Base-by-base conservation (phyloP, 2,113 vertebrate species). In the Ammodytes dubius region DNA sequence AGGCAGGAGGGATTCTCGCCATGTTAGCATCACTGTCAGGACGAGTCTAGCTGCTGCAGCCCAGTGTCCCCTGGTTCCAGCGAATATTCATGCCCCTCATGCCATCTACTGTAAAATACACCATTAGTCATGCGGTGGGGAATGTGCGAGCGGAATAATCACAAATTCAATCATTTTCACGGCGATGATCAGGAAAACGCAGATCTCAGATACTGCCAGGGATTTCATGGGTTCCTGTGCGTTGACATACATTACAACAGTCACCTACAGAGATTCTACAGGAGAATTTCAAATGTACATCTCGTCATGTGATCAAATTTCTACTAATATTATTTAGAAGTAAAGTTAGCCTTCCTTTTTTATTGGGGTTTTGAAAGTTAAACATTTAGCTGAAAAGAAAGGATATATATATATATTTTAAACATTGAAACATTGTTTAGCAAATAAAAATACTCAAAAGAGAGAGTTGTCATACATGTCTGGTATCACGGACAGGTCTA, bases 21-120 rank as follows among this genome's bases (percentile, higher is more conserved):
- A 90, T 88, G 93, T 95, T 94, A 93, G 88, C 89, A 85, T 92
- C 94, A 94, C 93, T 94, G 92, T 94, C 91, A 88, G 88, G 85
- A 83, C 84, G 45, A 80, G 87, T 74, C 74, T 45, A 80, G 78
- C 86, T 86, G 86, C 81, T 90, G 87, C 87, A 27, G 27, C 27
- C 27, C 90, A 82, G 76, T 77, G 85, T 82, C 89, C 27, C 27
- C 87, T 74, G 81, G 76, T 84, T 89, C 86, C 40, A 65, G 61
- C 3, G 7, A 79, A 81, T 86, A 82, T 79, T 74, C 60, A 72
- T 75, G 60, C 77, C 77, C 27, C 53, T 64, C 79, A 43, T 84
- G 82, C 53, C 87, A 67, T 73, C 72, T 77, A 83, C 77, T 81
- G 79, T 84, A 82, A 76, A 83, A 89, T 66, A 75, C 84, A 81